phyloP scores from a whole-genome alignment of 2,797 vertebrate genomes.

The Acropternis orthonyx region DNA sequence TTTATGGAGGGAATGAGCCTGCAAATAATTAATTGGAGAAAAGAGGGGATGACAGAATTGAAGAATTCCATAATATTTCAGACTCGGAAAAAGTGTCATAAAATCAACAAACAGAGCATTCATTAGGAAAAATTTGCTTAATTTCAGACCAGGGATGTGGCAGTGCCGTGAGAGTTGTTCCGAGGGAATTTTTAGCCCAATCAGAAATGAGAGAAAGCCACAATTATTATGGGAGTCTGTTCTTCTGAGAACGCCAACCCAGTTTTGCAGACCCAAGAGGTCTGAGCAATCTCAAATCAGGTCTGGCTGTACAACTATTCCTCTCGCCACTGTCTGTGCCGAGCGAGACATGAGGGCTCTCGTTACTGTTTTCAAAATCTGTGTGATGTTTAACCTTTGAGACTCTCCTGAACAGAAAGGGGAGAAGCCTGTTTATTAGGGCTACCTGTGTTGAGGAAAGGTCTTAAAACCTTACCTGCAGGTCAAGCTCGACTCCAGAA shows the following conservation, averaged over 20 bases:
- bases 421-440: neutral
- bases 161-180: conserved; percentile 37
- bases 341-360: neutral
- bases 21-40: conserved; percentile 1
- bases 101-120: conserved; percentile 61
- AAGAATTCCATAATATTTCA: conserved; percentile 25
- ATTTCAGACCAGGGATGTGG: conserved; percentile 61
- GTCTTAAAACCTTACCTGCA: neutral
- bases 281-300: conserved; percentile 59
- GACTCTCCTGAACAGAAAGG: neutral
- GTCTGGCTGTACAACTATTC: conserved; percentile 12
- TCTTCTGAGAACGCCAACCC: conserved; percentile 65
- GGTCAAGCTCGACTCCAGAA: neutral
- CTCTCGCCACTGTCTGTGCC: neutral
- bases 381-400: neutral
- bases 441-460: neutral
- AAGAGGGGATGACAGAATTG: neutral
- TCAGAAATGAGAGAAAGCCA: conserved; percentile 18
- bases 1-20: neutral
- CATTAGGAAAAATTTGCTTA: conserved; percentile 56
- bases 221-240: conserved; percentile 58
- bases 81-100: neutral
- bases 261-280: conserved; percentile 60
- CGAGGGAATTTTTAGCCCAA: conserved; percentile 44
- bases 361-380: neutral